Evolutionary conservation across 1,140 invertebrate genomes (phyloP), one percentile per base, ranked within the genome.

Genomic region (Pemphigus obesinymphae): DNA sequence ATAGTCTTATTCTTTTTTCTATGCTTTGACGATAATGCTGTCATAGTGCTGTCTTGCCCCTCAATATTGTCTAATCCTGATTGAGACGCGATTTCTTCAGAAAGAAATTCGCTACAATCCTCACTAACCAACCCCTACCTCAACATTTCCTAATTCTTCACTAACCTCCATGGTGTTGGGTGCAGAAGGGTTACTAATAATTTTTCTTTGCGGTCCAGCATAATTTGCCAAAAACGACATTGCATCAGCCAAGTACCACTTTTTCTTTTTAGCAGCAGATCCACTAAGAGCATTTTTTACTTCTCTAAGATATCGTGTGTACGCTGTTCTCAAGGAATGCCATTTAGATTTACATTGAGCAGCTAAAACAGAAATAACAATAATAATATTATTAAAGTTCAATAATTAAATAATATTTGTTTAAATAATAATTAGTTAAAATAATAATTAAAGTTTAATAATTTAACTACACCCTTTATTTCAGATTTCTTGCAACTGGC

Each of bases 201-300:
- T 82, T 55, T 37, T 81, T 72, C 53, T 82, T 55, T 43, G 66
- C n/a, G 63, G 63, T 61, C 40, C 37, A 40, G 70, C 55, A 37
- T 55, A 73, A 31, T 66, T 66, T 50, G 50, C 5, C 7, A 82
- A 72, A 82, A 82, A 82, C 29, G 63, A 70, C 82, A 82, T 82
- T n/a, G 82, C 82, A 37, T 72, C 48, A 63, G 66, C 68, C 26
- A 72, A 82, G 37, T 53, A 11, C 82, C 82, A 82, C 34, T 82
- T 82, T 53, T 82, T 82, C 31, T 58, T 55, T 37, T 58, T 82
- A 53, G 61, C 66, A 72, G 45, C 26, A 48, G 45, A 82, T 5
- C 66, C 82, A 58, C 82, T 82, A 23, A 68, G 66, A 29, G 26
- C 13, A 29, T 15, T 61, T 61, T 61, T 61, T 13, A 61, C 6